Conservation (phyloP, 2,888 invertebrate species). For the Sclerodermus sp. region DNA sequence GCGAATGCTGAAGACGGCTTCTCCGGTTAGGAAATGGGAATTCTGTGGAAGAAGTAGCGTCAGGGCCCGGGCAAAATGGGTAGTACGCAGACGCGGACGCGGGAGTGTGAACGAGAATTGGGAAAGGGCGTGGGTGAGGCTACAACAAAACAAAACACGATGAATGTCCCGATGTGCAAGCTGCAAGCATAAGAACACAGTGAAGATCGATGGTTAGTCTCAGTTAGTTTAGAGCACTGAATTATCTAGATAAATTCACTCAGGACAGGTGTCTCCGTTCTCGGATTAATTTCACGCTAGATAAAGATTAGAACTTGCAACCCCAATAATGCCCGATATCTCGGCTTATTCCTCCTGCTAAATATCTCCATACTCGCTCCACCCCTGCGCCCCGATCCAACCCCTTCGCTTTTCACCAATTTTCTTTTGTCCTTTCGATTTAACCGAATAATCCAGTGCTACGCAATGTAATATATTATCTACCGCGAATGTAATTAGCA, state of each 20-base stretch:
- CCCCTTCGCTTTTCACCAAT: too few species aligned
- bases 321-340: too few species aligned
- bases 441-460: too few species aligned
- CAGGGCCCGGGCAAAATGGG: conserved; percentile 26
- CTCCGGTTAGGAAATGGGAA: conserved; percentile 14
- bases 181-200: conserved; percentile 46
- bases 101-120: conserved; percentile 25
- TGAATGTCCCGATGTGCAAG: conserved; percentile 58
- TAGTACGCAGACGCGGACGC: conserved; percentile 33
- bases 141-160: conserved; percentile 58
- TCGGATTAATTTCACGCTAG: too few species aligned
- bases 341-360: too few species aligned
- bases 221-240: conserved; percentile 17
- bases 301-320: too few species aligned
- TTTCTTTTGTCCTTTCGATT: too few species aligned
- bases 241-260: conserved; percentile 21
- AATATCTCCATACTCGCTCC: too few species aligned
- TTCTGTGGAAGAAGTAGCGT: conserved; percentile 7
- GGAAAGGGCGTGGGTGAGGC: conserved; percentile 37
- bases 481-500: too few species aligned
- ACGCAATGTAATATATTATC: too few species aligned
- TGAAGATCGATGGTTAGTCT: conserved; percentile 35
- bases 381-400: too few species aligned
- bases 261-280: too few species aligned
- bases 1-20: conserved; percentile 15